Evolutionary conservation across 2,113 vertebrate genomes (phyloP).

Genomic region (Ictidomys tridecemlineatus): DNA sequence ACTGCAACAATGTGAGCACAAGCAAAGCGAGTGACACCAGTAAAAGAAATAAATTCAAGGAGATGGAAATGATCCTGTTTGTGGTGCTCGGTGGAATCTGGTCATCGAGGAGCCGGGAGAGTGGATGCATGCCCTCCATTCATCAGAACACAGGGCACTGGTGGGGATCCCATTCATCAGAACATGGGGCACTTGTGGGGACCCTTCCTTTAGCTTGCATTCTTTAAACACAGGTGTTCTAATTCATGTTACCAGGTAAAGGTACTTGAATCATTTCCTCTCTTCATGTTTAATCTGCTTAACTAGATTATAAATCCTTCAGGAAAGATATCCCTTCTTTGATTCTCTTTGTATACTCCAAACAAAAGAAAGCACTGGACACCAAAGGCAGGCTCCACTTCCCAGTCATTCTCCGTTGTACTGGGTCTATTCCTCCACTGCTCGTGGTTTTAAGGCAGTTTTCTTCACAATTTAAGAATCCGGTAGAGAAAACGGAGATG

Average conservation of each 20-base stretch:
- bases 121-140: background rate
- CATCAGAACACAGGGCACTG: too few species aligned
- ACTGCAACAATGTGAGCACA: slow-evolving; percentile 48
- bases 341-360: background rate
- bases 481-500: background rate
- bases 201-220: background rate
- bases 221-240: background rate
- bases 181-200: background rate
- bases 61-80: background rate
- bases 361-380: background rate
- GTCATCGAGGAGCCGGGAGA: background rate
- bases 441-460: background rate
- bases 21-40: background rate
- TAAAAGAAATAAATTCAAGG: background rate
- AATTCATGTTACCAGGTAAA: background rate
- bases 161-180: background rate
- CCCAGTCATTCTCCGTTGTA: background rate
- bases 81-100: background rate
- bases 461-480: background rate
- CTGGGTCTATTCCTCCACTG: background rate
- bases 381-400: background rate
- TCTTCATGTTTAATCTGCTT: background rate
- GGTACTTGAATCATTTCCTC: background rate
- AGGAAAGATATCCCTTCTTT: background rate
- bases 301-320: background rate